Evolutionary conservation across 1,140 invertebrate species (phyloP).

Genomic region (Drosophila repleta): DNA sequence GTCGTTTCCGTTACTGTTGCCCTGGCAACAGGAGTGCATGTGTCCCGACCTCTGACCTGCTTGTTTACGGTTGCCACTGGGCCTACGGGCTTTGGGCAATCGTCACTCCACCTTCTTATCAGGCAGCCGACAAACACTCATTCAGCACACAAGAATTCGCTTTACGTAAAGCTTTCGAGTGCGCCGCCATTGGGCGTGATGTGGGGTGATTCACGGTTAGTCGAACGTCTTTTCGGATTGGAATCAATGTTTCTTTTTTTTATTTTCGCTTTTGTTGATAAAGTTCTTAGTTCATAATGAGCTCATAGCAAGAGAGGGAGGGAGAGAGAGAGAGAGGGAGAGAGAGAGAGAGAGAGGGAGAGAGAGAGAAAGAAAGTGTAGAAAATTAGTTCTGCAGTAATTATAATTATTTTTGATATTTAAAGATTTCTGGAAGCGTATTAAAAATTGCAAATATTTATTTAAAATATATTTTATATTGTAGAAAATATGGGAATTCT

Average conservation of each 20-base stretch:
- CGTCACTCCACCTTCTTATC: constrained; percentile 37
- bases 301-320: no score
- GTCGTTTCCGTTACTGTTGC: neutral
- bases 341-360: no score
- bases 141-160: constrained; percentile 30
- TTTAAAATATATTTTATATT: no score
- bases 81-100: constrained; percentile 3
- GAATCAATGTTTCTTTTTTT: constrained; percentile 21
- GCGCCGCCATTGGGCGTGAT: neutral
- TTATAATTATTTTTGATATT: no score
- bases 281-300: constrained; percentile 2
- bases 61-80: no score
- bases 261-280: constrained; percentile 18
- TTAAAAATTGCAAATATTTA: no score
- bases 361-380: no score
- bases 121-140: constrained; percentile 26
- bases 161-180: constrained; percentile 38
- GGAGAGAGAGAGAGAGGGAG: no score
- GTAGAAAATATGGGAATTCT: neutral
- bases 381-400: no score
- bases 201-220: constrained; percentile 11
- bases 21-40: constrained; percentile 12
- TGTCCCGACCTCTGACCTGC: constrained; percentile 13
- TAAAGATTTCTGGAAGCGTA: no score
- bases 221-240: neutral